Base-by-base conservation (phyloP, 2,113 vertebrate genomes). In the Panthera leo region DNA sequence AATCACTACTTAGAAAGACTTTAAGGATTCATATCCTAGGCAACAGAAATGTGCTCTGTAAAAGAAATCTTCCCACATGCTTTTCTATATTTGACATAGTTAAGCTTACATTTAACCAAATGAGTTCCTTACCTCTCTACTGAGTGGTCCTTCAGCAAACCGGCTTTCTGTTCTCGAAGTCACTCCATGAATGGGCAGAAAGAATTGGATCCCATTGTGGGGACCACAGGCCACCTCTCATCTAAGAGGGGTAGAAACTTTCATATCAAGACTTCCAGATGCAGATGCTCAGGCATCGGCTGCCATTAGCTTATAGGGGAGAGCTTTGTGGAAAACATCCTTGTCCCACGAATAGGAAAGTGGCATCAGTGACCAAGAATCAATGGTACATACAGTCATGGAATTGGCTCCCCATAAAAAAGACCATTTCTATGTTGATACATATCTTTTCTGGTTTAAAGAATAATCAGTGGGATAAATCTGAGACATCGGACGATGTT, bases 11-110 rank as follows among this genome's bases (percentile, higher is more conserved):
- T 51, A 89, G 16, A 84, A 14, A 53, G 53, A 13, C 19, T 89
- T 65, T n/a, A 42, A 92, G 18, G 48, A 95, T 3, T 95, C 79
- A 93, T 51, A 97, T 36, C 82, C 79, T 94, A 86, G 36, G 88
- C 36, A 97, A 94, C 36, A 53, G 82, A 65, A 92, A 71, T 86
- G 58, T 92, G 88, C 85, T 97, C 87, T 14, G 91, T 16, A 21
- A 90, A 97, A 93, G 67, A 82, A 36, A 11, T 67, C 61, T 89
- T 92, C 95, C 89, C 83, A 97, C 68, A 82, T n/a, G 71, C 73
- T 78, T 91, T 93, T 13, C 25, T 80, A 0, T 1, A 78, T 92
- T 92, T 61, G 88, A 89, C 65, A 68, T 55, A 76, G 53, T 63
- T 0, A 1, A 94, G 13, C n/a, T 97, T 92, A 91, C 92, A 73